These are phyloP conservation scores for Dione juno DNA, from an alignment of 2,888 invertebrate species.

Conservation along the genomic window DNA sequence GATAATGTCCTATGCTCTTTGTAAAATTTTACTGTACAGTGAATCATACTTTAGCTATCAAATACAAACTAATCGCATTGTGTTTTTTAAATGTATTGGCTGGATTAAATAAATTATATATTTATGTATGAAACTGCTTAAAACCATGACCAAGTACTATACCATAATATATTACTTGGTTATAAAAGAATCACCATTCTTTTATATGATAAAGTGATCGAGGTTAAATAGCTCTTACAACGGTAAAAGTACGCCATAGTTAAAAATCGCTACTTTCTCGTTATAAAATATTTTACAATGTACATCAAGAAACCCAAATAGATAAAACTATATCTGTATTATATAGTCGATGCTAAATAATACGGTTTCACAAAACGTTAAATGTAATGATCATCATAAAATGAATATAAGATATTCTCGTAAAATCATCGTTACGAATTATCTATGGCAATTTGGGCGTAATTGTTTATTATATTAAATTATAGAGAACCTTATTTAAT, in stretches of 20 bases:
- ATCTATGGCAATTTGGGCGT: conserved; percentile 32
- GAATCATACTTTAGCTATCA: too few relatives aligned
- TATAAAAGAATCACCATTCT: background rate
- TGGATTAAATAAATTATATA: too few relatives aligned
- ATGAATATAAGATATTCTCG: conserved; percentile 35
- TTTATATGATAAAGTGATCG: conserved; percentile 1
- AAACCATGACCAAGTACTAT: too few relatives aligned
- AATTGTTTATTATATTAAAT: conserved; percentile 40
- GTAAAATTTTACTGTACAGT: too few relatives aligned
- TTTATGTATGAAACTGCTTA: too few relatives aligned
- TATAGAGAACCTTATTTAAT: conserved; percentile 14
- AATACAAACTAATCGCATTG: too few relatives aligned
- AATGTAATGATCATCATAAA: conserved; percentile 40
- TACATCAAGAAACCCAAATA: background rate
- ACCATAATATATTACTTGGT: too few relatives aligned
- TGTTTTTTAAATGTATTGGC: too few relatives aligned
- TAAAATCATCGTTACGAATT: conserved; percentile 39
- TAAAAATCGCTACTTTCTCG: conserved; percentile 9
- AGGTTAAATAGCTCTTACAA: background rate
- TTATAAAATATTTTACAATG: conserved; percentile 3
- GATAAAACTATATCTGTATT: conserved; percentile 23
- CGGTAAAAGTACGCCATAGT: conserved; percentile 3
- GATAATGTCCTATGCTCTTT: too few relatives aligned
- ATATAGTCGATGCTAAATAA: conserved; percentile 36
- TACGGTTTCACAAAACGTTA: conserved; percentile 33